phyloP scores from a whole-genome alignment of 2,113 vertebrate genomes.

The Marcusenius ussheri region DNA sequence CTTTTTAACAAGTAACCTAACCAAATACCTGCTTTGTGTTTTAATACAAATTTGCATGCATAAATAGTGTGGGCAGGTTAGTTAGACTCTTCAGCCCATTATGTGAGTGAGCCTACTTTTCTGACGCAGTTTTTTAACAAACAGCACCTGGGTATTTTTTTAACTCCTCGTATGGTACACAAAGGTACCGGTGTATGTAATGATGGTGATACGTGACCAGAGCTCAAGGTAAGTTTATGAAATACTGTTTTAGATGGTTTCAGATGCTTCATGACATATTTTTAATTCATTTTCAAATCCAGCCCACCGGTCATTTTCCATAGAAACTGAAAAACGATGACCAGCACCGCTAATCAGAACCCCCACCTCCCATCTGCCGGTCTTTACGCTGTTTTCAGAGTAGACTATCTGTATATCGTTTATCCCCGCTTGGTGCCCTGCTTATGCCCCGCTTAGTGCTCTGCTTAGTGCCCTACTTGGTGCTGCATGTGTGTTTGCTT shows the following conservation, averaged over 20 bases:
- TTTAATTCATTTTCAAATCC: not conserved
- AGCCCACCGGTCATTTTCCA: not conserved
- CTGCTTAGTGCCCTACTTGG: not conserved
- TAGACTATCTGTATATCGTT: not conserved
- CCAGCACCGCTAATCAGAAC: not conserved
- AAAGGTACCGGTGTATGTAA: not conserved
- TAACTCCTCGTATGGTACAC: not conserved
- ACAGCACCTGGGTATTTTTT: not conserved
- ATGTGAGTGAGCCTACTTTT: not conserved
- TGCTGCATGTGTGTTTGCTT: not conserved
- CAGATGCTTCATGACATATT: not conserved
- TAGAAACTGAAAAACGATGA: not conserved
- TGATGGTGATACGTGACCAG: not conserved
- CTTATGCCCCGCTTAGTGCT: no score
- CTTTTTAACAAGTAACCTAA: not conserved
- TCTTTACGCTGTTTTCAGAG: not conserved
- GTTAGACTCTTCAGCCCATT: not conserved
- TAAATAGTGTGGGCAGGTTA: not conserved
- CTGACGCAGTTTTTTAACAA: not conserved
- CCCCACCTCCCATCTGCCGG: not conserved
- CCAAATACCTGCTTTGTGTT: not conserved
- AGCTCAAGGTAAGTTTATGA: not conserved
- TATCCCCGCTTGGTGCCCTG: not conserved
- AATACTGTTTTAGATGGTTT: not conserved
- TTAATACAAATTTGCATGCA: not conserved